A percentile compares a stretch with the other conserved stretches of the same genome.
phyloP scores from a whole-genome alignment of 2,888 invertebrate species.

The Argyresthia albistria region DNA sequence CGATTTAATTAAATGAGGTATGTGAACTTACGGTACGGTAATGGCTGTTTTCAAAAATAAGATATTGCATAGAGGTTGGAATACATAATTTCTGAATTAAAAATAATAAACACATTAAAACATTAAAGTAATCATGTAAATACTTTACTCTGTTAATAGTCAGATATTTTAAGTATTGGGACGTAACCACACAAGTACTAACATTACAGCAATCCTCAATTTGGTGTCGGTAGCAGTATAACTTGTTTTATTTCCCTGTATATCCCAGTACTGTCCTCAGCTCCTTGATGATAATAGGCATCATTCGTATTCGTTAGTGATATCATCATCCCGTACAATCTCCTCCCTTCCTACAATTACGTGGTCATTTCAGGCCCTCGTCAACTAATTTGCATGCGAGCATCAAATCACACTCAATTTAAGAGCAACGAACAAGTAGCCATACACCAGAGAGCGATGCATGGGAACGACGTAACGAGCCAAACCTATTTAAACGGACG shows the following conservation, averaged over 20 bases:
- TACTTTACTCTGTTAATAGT: too few species aligned
- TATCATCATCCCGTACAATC: neutral
- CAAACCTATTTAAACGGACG: conserved; percentile 53
- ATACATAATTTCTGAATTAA: too few species aligned
- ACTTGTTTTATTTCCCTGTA: neutral
- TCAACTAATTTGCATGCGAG: conserved; percentile 33
- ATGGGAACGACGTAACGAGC: conserved; percentile 62
- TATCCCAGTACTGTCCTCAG: neutral
- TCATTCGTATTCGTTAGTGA: conserved; percentile 1
- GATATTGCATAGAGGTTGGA: too few species aligned
- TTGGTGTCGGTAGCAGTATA: too few species aligned
- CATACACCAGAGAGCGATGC: conserved; percentile 18
- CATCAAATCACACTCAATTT: conserved; percentile 45
- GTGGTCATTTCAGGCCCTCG: conserved; percentile 22
- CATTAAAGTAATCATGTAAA: too few species aligned
- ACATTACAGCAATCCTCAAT: too few species aligned
- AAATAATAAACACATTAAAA: too few species aligned
- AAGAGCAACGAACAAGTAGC: conserved; percentile 15
- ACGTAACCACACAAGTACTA: too few species aligned
- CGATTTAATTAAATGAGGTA: too few species aligned
- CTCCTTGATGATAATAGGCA: neutral
- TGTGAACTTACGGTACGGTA: too few species aligned
- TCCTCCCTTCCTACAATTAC: conserved; percentile 2
- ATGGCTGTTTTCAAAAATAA: too few species aligned
- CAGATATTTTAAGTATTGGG: too few species aligned